Evolutionary conservation across 2,888 invertebrate genomes (phyloP).

Genomic region (Cataglyphis albicans): DNA sequence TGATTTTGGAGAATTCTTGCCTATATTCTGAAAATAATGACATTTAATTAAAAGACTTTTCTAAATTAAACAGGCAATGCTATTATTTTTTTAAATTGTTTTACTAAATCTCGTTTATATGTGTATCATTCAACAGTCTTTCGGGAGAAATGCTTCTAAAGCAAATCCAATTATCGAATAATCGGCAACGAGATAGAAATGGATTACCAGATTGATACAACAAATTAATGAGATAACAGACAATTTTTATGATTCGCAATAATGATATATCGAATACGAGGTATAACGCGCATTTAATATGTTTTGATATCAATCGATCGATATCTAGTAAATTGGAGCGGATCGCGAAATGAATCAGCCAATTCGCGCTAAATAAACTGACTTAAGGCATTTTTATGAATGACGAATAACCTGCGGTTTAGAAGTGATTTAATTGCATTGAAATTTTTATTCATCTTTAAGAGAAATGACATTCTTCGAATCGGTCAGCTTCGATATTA

Average conservation of each 20-base stretch:
- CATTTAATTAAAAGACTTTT: neutral
- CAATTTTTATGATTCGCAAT: slow-evolving; percentile 19
- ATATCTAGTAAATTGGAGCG: slow-evolving; percentile 42
- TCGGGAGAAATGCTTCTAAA: neutral
- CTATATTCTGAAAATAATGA: neutral
- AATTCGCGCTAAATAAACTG: slow-evolving; percentile 61
- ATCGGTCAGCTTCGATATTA: neutral
- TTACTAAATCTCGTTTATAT: neutral
- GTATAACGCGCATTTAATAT: slow-evolving; percentile 33
- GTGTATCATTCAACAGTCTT: neutral
- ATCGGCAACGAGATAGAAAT: neutral
- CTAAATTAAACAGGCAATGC: neutral
- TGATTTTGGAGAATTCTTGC: neutral
- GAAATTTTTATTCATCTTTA: neutral
- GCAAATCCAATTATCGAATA: slow-evolving; percentile 1
- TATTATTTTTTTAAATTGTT: neutral
- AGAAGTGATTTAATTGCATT: slow-evolving; percentile 10
- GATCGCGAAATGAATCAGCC: slow-evolving; percentile 58
- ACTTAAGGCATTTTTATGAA: slow-evolving; percentile 37
- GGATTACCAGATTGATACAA: slow-evolving; percentile 18
- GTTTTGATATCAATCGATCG: slow-evolving; percentile 59
- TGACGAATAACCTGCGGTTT: too few species aligned
- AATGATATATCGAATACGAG: slow-evolving; percentile 49
- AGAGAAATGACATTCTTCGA: neutral
- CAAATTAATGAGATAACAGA: slow-evolving; percentile 62